Conservation (phyloP, 2,113 vertebrate genomes). For the Benitochromis conjunctus region DNA sequence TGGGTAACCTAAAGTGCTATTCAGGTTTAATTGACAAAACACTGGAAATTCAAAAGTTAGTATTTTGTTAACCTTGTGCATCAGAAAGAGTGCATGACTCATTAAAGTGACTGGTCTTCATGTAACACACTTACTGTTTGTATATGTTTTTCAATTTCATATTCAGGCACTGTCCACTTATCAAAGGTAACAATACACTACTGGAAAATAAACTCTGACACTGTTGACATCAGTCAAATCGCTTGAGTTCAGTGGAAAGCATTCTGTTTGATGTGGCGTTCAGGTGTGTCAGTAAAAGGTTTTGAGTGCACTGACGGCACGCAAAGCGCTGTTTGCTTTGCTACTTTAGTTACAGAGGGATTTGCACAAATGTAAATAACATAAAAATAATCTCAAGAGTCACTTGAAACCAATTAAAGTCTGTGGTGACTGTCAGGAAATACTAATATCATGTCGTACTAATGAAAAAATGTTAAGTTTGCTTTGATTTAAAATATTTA, state of each 20-base stretch:
- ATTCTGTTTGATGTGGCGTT: neutral
- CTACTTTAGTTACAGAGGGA: neutral
- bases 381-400: neutral
- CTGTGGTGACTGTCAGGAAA: neutral
- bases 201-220: neutral
- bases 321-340: neutral
- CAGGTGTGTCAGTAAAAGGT: neutral
- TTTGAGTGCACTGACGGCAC: neutral
- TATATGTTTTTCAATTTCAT: neutral
- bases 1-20: neutral
- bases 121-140: neutral
- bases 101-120: neutral
- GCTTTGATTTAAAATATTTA: neutral
- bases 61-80: neutral
- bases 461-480: neutral
- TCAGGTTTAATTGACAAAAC: neutral
- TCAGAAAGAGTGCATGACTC: neutral
- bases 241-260: neutral
- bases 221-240: neutral
- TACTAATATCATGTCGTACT: neutral
- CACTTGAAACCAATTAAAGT: neutral
- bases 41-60: neutral
- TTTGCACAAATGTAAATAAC: neutral
- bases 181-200: neutral
- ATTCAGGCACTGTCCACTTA: neutral